phyloP scores from a whole-genome alignment of 53 echinoderm and acorn worm species.

The Hippasteria phrygiana region DNA sequence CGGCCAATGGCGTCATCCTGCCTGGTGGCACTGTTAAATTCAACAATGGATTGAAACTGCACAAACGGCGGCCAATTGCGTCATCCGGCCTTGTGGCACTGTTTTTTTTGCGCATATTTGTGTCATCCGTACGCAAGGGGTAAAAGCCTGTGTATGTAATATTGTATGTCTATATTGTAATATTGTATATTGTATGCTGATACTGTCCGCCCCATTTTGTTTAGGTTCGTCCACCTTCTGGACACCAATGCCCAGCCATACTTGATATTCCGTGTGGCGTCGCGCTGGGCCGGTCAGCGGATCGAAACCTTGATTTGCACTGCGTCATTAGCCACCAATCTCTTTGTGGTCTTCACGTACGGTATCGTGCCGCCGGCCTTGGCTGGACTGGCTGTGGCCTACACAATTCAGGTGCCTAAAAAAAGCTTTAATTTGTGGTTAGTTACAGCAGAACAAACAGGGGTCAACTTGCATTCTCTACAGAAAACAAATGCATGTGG shows the following conservation, averaged over 20 bases:
- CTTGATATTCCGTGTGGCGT: slow-evolving; percentile 87
- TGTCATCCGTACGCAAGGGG: too few relatives aligned
- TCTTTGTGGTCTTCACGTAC: slow-evolving; percentile 80
- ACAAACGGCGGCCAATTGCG: too few relatives aligned
- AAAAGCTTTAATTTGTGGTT: background rate
- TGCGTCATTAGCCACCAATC: slow-evolving; percentile 67
- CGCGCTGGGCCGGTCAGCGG: slow-evolving; percentile 92
- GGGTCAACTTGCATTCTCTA: too few relatives aligned
- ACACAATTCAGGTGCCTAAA: slow-evolving; percentile 81
- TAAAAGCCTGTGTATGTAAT: too few relatives aligned
- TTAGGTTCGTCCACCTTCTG: slow-evolving; percentile 85
- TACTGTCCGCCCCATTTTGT: background rate
- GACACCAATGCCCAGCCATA: slow-evolving; percentile 87
- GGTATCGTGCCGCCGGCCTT: slow-evolving; percentile 76
- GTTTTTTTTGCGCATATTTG: too few relatives aligned
- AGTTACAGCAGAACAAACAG: background rate
- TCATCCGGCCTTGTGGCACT: too few relatives aligned
- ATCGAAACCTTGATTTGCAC: slow-evolving; percentile 78
- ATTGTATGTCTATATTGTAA: too few relatives aligned
- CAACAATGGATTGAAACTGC: too few relatives aligned
- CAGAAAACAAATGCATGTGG: too few relatives aligned
- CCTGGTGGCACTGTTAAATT: too few relatives aligned
- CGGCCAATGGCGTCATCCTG: too few relatives aligned
- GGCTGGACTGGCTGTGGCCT: slow-evolving; percentile 89
- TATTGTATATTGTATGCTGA: too few relatives aligned